Evolutionary conservation across 2,113 vertebrate genomes (phyloP).

Genomic region (Psilopogon haemacephalus): DNA sequence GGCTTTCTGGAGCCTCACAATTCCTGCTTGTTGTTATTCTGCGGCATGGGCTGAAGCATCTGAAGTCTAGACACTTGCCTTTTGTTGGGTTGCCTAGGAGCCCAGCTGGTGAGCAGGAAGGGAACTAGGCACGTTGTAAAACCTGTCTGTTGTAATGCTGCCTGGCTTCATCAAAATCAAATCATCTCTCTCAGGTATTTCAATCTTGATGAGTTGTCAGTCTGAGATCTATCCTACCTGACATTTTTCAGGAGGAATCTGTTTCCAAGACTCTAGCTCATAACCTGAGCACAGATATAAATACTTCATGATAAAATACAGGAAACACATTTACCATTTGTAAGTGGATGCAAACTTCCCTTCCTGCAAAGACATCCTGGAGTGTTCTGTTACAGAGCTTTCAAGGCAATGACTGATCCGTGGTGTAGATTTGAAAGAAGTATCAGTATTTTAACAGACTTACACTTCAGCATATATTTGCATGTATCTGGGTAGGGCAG

Average conservation of each 20-base stretch:
- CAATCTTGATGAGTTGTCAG: not conserved
- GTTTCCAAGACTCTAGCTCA: not conserved
- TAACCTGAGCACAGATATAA: not conserved
- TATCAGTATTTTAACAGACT: not conserved
- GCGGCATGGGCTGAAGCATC: not conserved
- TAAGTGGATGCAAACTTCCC: not conserved
- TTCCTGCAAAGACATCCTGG: not conserved
- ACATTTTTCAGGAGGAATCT: not conserved
- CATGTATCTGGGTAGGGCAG: not conserved
- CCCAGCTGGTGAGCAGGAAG: not conserved
- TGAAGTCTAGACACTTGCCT: not conserved
- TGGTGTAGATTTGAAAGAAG: not conserved
- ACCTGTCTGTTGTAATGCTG: not conserved
- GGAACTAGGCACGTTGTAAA: not conserved
- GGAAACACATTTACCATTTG: not conserved
- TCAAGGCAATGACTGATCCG: not conserved
- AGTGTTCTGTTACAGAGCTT: not conserved
- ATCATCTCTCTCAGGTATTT: not conserved
- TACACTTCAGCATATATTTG: not conserved
- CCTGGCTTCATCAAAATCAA: conserved; percentile 7
- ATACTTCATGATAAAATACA: not conserved
- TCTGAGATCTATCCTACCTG: not conserved
- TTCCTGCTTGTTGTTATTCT: not conserved
- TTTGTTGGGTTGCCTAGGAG: not conserved
- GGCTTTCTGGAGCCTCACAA: not conserved